A percentile compares a stretch with the other conserved stretches of the same genome.
phyloP scores from a whole-genome alignment of 2,113 vertebrate species.

The Ictidomys tridecemlineatus region DNA sequence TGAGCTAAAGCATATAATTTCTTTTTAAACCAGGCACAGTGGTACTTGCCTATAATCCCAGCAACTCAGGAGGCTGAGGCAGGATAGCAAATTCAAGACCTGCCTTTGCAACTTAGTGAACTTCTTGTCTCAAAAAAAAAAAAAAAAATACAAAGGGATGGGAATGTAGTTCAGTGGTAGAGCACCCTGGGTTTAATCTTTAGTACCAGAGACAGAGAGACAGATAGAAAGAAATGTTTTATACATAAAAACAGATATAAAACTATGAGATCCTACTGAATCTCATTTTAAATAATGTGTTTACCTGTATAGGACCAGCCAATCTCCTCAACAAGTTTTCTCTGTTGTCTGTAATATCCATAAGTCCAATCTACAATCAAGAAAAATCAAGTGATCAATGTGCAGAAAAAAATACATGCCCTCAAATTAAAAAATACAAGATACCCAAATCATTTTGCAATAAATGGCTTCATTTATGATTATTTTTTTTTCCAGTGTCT shows the following conservation, averaged over 20 bases:
- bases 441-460: background rate
- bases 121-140: too few relatives aligned
- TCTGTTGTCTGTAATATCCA: slow-evolving; percentile 95
- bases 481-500: background rate
- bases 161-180: too few relatives aligned
- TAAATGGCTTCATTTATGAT: background rate
- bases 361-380: slow-evolving; percentile 89
- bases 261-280: background rate
- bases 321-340: slow-evolving; percentile 95
- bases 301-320: slow-evolving; percentile 99
- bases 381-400: slow-evolving; percentile 67
- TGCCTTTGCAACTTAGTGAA: too few relatives aligned
- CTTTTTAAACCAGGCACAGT: background rate
- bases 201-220: too few relatives aligned
- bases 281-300: background rate
- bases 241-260: background rate
- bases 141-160: too few relatives aligned
- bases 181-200: too few relatives aligned
- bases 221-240: background rate
- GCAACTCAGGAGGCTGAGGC: too few relatives aligned
- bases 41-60: too few relatives aligned
- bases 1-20: background rate
- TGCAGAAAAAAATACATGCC: background rate
- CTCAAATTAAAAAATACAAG: background rate
- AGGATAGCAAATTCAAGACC: too few relatives aligned